phyloP scores from a whole-genome alignment of 2,888 invertebrate species.

The Drosophila lacicola region DNA sequence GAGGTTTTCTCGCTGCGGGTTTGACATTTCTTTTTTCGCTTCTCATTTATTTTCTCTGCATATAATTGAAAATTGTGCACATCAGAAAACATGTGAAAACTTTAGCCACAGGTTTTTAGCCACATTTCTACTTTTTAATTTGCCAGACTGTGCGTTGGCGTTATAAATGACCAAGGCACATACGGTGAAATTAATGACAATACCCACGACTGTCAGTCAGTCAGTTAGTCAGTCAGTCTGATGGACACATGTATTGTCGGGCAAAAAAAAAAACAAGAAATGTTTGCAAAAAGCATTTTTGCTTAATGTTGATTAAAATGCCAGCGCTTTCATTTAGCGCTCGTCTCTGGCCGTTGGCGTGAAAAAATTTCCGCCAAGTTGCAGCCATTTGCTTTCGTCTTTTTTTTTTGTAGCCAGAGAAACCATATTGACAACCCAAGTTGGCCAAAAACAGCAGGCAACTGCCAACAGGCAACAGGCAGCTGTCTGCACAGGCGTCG shows the following conservation, averaged over 20 bases:
- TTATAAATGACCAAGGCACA: conserved; percentile 77
- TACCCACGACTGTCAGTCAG: conserved; percentile 42
- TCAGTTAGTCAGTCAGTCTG: conserved; percentile 39
- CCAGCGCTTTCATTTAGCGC: conserved; percentile 66
- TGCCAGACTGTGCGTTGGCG: conserved; percentile 55
- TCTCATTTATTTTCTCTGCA: conserved; percentile 20
- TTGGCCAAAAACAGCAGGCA: conserved; percentile 71
- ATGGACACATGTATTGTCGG: conserved; percentile 41
- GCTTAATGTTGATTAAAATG: conserved; percentile 81
- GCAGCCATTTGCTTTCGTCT: conserved; percentile 57
- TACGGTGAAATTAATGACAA: conserved; percentile 77
- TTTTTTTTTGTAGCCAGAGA: not conserved
- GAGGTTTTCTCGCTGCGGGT: conserved; percentile 25
- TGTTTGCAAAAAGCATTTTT: conserved; percentile 79
- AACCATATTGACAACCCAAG: conserved; percentile 71
- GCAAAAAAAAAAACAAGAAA: conserved; percentile 39
- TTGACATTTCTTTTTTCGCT: conserved; percentile 11
- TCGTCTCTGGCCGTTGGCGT: conserved; percentile 62
- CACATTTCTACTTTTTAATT: conserved; percentile 69
- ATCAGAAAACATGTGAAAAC: conserved; percentile 42
- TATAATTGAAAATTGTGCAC: conserved; percentile 66
- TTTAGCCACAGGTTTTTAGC: conserved; percentile 42
- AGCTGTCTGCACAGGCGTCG: conserved; percentile 56
- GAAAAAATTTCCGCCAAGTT: conserved; percentile 75
- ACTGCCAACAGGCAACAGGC: conserved; percentile 63